phyloP scores from a whole-genome alignment of 2,888 invertebrate genomes.

The Criorhina ranunculi region DNA sequence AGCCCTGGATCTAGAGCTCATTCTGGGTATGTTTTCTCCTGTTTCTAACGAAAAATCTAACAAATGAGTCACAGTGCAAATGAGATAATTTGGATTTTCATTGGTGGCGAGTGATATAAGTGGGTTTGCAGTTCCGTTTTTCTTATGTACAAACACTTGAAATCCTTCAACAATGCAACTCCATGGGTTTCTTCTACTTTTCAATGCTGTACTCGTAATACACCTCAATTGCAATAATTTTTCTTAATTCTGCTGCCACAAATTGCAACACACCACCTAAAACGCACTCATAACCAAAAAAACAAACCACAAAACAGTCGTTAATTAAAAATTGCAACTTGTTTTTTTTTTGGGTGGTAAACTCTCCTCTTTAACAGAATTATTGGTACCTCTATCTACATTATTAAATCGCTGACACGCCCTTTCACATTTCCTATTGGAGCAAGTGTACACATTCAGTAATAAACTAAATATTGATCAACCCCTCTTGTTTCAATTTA shows the following conservation, averaged over 20 bases:
- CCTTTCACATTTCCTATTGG: slow-evolving; percentile 75
- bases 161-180: neutral
- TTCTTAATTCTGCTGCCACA: slow-evolving; percentile 16
- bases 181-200: neutral
- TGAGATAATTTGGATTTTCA: too few relatives aligned
- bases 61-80: too few relatives aligned
- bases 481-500: slow-evolving; percentile 71
- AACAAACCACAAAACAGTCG: slow-evolving; percentile 8
- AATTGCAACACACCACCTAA: neutral
- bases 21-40: too few relatives aligned
- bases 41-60: too few relatives aligned
- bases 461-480: slow-evolving; percentile 77
- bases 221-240: slow-evolving; percentile 21
- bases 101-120: too few relatives aligned
- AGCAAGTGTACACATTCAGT: slow-evolving; percentile 75
- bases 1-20: too few relatives aligned
- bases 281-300: slow-evolving; percentile 1
- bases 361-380: slow-evolving; percentile 12
- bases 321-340: slow-evolving; percentile 67
- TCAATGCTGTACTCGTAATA: slow-evolving; percentile 13
- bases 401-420: slow-evolving; percentile 73
- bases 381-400: slow-evolving; percentile 71
- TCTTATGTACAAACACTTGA: too few relatives aligned
- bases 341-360: slow-evolving; percentile 27
- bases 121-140: too few relatives aligned